phyloP scores from a whole-genome alignment of 2,888 invertebrate genomes.

The Hyalella azteca region DNA sequence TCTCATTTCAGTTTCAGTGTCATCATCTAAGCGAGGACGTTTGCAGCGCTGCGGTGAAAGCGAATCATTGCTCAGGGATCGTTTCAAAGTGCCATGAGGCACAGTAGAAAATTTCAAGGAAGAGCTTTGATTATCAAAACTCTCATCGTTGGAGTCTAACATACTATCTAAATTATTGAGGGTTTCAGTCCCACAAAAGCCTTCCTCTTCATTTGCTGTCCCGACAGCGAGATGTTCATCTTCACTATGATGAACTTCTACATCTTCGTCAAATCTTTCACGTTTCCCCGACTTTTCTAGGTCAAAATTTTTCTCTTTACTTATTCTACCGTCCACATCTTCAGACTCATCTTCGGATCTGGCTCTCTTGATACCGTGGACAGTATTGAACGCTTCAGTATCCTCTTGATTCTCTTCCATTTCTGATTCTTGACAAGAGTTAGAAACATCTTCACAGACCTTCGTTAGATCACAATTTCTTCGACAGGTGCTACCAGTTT shows the following conservation, averaged over 20 bases:
- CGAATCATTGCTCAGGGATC: neutral
- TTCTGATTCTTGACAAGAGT: too few species aligned
- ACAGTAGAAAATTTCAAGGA: too few species aligned
- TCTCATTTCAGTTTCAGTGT: neutral
- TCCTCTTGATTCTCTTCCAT: too few species aligned
- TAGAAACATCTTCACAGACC: neutral
- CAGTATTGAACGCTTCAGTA: neutral
- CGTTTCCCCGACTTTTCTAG: too few species aligned
- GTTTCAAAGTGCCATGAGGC: neutral
- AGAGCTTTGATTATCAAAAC: neutral
- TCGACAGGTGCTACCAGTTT: neutral
- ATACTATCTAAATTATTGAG: neutral
- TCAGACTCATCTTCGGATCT: neutral
- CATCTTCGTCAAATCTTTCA: too few species aligned
- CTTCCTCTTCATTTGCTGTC: neutral
- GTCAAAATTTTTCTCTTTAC: too few species aligned
- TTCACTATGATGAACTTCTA: too few species aligned
- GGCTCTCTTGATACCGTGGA: neutral
- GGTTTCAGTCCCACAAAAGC: neutral
- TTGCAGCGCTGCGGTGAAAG: neutral
- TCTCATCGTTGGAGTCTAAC: neutral
- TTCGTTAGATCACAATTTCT: neutral
- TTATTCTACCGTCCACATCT: too few species aligned
- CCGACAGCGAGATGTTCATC: neutral
- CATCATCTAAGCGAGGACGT: neutral